Base-by-base conservation (phyloP, 2,113 vertebrate genomes). In the Thermophis baileyi region DNA sequence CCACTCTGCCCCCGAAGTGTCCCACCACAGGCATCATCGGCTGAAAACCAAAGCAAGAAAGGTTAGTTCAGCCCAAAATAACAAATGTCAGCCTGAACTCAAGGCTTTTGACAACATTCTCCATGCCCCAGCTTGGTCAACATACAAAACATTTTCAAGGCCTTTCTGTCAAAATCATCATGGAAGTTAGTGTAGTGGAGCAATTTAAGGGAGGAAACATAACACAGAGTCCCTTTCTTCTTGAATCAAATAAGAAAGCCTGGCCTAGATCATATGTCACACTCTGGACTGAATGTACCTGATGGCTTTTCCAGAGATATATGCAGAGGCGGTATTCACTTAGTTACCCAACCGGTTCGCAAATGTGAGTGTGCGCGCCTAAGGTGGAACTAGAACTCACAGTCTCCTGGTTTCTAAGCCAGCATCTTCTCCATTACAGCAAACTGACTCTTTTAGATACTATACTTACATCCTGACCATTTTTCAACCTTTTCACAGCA, bases 1-100 rank as follows among this genome's bases (percentile, higher is more conserved):
- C 99, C 99, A 0, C 99, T 99, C 96, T 99, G 99, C 27, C 99
- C 99, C 87, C 99, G 97, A 94, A 99, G 97, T 1, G 99, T 99
- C 51, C 99, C 99, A 0, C 99, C 99, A 3, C 99, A 99, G 12
- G 99, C 99, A 7, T 99, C 99, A 0, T 99, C 99, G 0, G 99
- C 99, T 99, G 97, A 0, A 92, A 91, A 89, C 0, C 50, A 57
- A 54, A 0, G 40, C 30, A 60, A 90, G 55, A n/a, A 10, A 69
- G 27, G 44, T 7, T 40, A 4, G n/a, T 16, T 49, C 6, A 18
- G 87, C 88, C 40, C 40, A 40, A 88, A n/a, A 0, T 3, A 51
- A 85, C 3, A 10, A 4, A 89, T 47, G 63, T 1, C 12, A n/a
- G 0, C 25, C 22, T 25, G 0, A 25, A 46, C 89, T 50, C 47